Percentiles rank a stretch among this genome's conserved stretches.
Conservation (phyloP, 2,888 invertebrate species). For the Cyclophora albipunctata region DNA sequence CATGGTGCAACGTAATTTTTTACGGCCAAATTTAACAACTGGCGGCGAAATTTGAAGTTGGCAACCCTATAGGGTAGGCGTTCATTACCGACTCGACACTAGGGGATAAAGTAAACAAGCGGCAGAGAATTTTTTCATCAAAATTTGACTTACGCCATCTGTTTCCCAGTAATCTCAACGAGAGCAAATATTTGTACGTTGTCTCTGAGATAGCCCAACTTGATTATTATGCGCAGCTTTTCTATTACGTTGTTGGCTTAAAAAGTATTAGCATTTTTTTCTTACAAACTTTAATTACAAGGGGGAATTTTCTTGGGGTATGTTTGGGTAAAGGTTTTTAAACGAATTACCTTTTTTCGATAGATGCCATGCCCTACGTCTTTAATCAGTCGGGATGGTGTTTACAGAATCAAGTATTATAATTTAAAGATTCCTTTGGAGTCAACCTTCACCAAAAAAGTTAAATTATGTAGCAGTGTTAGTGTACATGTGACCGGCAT, state of each 20-base stretch:
- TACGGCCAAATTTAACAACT: too few species aligned
- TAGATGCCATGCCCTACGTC: too few species aligned
- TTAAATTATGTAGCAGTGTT: too few species aligned
- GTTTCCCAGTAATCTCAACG: constrained; percentile 47
- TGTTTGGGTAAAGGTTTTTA: constrained; percentile 9
- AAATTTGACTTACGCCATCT: constrained; percentile 62
- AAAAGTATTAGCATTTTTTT: constrained; percentile 19
- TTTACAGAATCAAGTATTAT: too few species aligned
- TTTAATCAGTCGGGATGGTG: too few species aligned
- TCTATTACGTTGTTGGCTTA: constrained; percentile 18
- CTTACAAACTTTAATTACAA: constrained; percentile 16
- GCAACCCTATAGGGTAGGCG: constrained; percentile 25
- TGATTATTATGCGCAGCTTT: constrained; percentile 35
- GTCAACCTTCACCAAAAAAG: too few species aligned
- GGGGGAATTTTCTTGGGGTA: constrained; percentile 5
- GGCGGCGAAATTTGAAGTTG: neutral
- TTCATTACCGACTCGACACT: constrained; percentile 36
- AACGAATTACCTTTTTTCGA: neutral
- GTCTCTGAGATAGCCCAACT: constrained; percentile 19
- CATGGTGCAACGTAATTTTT: too few species aligned
- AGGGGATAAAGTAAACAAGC: constrained; percentile 44
- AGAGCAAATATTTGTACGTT: constrained; percentile 52
- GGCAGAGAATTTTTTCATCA: constrained; percentile 54
- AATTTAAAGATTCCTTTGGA: too few species aligned
- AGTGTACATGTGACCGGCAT: too few species aligned